Conservation (phyloP, 2,113 vertebrate species). For the Thunnus thynnus region DNA sequence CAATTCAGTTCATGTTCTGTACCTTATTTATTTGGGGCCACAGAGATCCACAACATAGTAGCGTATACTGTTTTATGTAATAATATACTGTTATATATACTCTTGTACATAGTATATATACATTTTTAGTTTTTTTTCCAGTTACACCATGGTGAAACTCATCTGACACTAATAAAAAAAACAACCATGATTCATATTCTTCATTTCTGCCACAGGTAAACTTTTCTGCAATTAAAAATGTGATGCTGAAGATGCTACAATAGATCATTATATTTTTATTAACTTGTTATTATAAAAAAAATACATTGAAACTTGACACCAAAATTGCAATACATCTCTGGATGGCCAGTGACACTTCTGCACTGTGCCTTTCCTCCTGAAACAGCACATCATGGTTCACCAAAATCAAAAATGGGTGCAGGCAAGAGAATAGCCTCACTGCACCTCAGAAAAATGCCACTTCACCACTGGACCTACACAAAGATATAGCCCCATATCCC, state of each 20-base stretch:
- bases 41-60: neutral
- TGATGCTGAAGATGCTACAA: too few species aligned
- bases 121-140: neutral
- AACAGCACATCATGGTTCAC: neutral
- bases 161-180: slow-evolving; percentile 6
- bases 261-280: too few species aligned
- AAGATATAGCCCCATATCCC: neutral
- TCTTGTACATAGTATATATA: too few species aligned
- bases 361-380: neutral
- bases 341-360: neutral
- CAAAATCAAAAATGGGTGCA: too few species aligned
- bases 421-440: neutral
- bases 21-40: neutral
- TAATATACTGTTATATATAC: too few species aligned
- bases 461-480: neutral
- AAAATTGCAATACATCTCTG: neutral
- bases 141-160: neutral
- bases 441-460: neutral
- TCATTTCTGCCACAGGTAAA: neutral
- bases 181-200: neutral
- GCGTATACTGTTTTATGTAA: neutral
- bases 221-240: neutral
- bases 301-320: too few species aligned
- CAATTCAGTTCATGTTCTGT: neutral
- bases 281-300: too few species aligned